Base-by-base conservation (phyloP, 2,888 invertebrate genomes). In the Napeogenes sylphis region DNA sequence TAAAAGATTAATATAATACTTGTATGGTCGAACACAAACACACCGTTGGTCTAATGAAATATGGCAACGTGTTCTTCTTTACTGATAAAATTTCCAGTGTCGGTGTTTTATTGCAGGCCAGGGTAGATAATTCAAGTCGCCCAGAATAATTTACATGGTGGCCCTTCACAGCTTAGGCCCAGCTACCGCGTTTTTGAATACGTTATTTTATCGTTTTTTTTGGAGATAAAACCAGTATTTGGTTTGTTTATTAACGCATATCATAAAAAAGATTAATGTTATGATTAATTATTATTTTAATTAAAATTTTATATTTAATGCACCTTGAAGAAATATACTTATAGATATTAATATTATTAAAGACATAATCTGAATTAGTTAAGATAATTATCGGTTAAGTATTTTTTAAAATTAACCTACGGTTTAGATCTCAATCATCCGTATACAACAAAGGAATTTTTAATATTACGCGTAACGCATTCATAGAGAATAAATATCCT, bases 141-240 rank as follows among this genome's bases (percentile, higher is more conserved):
- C 75, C 79, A 77, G 85, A 84, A 86, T 89, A 86, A 89, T 88
- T 87, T 85, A 85, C 86, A 81, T 79, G 85, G 83, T 81, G 84
- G 83, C 84, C 85, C 78, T 81, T 82, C 79, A 77, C 74, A 76
- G 76, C 80, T 83, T 78, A 77, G 76, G 76, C 67, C 59, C 71
- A 69, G 82, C 85, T 84, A 84, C 86, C 78, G 80, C 75, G 75
- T 82, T 84, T 85, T 82, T 82, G 72, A 76, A 67, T 70, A 59
- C 66, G 56, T 58, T 59, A 10, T 53, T 54, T 46, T 12, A 38
- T 53, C 51, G 30, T 30, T 51, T 51, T 21, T 47, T 30, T 51
- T 8, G 42, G 30, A 8, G 30, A 30, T 30, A 30, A 51, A 30
- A 10, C 30, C 21, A 30, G 30, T 51, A 51, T 51, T 51, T 30